A percentile compares a stretch with the other conserved stretches of the same genome.
Evolutionary conservation across 2,113 vertebrate species (phyloP).

Genomic region (Dicrurus megarhynchus): DNA sequence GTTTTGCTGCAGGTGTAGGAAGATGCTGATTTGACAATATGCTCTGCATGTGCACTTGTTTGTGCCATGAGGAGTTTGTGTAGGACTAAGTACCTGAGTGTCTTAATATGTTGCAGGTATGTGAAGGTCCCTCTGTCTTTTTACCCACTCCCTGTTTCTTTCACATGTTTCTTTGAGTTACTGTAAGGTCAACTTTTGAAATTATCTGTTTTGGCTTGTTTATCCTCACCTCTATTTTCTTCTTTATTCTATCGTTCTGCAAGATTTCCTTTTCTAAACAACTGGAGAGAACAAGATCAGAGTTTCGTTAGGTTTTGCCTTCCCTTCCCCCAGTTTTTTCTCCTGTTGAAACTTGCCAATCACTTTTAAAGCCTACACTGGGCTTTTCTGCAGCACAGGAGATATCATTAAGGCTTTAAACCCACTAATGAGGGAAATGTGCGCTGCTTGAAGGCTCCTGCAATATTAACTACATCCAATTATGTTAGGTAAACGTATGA

Average conservation of each 20-base stretch:
- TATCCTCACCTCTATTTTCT: background rate
- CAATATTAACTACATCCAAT: constrained; percentile 71
- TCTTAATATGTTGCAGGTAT: background rate
- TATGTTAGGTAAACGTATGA: constrained; percentile 68
- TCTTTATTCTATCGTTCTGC: background rate
- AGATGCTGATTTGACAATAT: constrained; percentile 20
- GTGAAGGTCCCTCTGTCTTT: background rate
- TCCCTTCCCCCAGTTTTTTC: constrained; percentile 23
- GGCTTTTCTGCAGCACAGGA: constrained; percentile 53
- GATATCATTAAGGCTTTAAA: constrained; percentile 68
- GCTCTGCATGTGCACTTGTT: background rate
- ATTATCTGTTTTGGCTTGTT: background rate
- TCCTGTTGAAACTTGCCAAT: constrained; percentile 60
- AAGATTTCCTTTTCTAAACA: background rate
- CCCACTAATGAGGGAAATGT: constrained; percentile 64
- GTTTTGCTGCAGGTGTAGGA: constrained; percentile 43
- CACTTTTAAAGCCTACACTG: constrained; percentile 36
- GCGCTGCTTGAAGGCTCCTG: constrained; percentile 66
- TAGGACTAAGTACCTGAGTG: background rate
- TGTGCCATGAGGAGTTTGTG: background rate
- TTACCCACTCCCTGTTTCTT: background rate
- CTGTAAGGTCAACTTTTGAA: background rate
- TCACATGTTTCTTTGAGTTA: background rate
- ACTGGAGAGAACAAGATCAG: background rate
- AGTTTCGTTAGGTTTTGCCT: background rate